Evolutionary conservation across 2,888 invertebrate genomes (phyloP).

Genomic region (Nysson spinosus): DNA sequence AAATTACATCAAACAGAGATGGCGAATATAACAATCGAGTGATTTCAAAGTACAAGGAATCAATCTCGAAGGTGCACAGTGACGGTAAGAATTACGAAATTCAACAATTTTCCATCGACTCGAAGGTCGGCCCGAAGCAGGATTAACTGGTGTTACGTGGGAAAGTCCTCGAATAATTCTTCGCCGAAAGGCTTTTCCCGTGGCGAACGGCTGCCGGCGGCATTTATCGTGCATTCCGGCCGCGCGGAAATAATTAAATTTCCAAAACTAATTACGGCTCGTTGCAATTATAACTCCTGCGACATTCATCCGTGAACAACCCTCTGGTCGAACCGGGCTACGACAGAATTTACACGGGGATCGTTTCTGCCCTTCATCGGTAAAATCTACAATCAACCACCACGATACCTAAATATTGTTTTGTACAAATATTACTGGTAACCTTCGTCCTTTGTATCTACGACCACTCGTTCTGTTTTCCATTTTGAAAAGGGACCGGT

Average conservation of each 20-base stretch:
- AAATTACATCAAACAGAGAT: too few relatives aligned
- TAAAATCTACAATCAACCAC: constrained; percentile 11
- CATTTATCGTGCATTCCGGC: constrained; percentile 66
- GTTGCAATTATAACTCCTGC: constrained; percentile 73
- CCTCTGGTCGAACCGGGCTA: constrained; percentile 8
- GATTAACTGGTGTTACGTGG: constrained; percentile 48
- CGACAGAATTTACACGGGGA: constrained; percentile 4
- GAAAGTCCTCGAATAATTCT: constrained; percentile 56
- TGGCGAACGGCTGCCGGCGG: constrained; percentile 35
- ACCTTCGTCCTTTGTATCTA: constrained; percentile 17
- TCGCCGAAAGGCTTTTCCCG: constrained; percentile 37
- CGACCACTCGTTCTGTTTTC: constrained; percentile 53
- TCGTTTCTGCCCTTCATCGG: constrained; percentile 25
- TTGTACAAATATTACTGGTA: too few relatives aligned
- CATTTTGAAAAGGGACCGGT: constrained; percentile 58
- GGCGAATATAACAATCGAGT: too few relatives aligned
- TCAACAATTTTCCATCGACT: constrained; percentile 21
- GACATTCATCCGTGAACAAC: constrained; percentile 60
- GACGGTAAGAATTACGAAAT: constrained; percentile 14
- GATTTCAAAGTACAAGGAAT: too few relatives aligned
- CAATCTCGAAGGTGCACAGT: too few relatives aligned
- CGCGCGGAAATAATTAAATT: constrained; percentile 73
- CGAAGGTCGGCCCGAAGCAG: constrained; percentile 16
- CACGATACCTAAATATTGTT: too few relatives aligned
- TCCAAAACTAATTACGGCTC: constrained; percentile 75